Base-by-base conservation (phyloP, 2,113 vertebrate species). In the Ranitomeya variabilis region DNA sequence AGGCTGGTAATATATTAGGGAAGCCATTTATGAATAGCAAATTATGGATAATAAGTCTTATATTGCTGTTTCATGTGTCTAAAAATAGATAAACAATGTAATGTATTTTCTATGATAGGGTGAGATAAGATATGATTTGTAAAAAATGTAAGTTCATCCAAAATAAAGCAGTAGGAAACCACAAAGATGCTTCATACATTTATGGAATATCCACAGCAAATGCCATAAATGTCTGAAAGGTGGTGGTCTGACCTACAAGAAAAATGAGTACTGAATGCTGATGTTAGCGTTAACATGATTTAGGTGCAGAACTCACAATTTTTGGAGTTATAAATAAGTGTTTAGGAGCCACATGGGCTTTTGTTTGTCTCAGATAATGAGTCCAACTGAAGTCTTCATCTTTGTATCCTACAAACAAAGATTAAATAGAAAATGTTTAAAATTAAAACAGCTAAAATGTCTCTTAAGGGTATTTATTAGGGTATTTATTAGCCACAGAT, bases 351-450 rank as follows among this genome's bases (percentile, higher is more conserved):
- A 96, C 96, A 93, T 98, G 98, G 93, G 98, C 96, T 95, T 98
- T 97, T 66, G 96, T 97, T 93, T 97, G 93, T 91, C 95, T 98
- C 92, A 99, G 94, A 90, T 99, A 99, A 94, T 95, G 97, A 90
- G 94, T 94, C 98, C 98, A 99, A 91, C 95, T 98, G 92, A 99
- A 99, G 93, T 99, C 98, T 69, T 99, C 98, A 89, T 99, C 98
- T 92, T 99, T 98, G 93, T 96, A 99, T 90, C 98, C 98, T 99
- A 93, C 90, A 93, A 93, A 94, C 93, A 87, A 86, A 91, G 85
- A 85, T 0, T 71, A 87, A 90, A 69, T 12, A 45, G 37, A 45
- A 45, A 45, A 45, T 45, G 37, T 5, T 45, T 45, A 45, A 5
- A 45, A 45, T 45, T 4, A 45, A 45, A 45, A 45, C 3, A 45